These are phyloP conservation scores for Cephalopholis sonnerati DNA, from an alignment of 2,113 vertebrate species.

Conservation along the genomic window DNA sequence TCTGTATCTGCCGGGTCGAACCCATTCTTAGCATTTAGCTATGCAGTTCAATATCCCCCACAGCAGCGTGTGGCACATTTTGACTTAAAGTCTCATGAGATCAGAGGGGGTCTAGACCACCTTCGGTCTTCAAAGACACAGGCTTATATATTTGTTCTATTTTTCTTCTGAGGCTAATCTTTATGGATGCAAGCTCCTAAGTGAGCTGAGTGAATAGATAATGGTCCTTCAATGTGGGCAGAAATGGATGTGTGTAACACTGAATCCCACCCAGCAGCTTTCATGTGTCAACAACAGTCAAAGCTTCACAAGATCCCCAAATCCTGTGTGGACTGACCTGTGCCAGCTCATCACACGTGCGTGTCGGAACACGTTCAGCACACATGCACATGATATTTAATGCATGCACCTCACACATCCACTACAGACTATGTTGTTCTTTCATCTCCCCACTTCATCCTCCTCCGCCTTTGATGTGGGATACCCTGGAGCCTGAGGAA, in stretches of 20 bases:
- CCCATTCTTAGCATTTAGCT: slow-evolving; percentile 23
- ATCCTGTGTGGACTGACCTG: slow-evolving; percentile 50
- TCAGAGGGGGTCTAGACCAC: slow-evolving; percentile 38
- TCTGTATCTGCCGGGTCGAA: neutral
- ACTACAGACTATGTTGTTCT: slow-evolving; percentile 60
- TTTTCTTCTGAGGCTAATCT: slow-evolving; percentile 40
- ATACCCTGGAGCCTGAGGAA: slow-evolving; percentile 70
- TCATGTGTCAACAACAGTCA: slow-evolving; percentile 55
- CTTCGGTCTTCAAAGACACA: slow-evolving; percentile 49
- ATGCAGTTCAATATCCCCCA: slow-evolving; percentile 22
- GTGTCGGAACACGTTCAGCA: slow-evolving; percentile 35
- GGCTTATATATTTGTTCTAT: neutral
- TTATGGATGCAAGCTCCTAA: slow-evolving; percentile 17
- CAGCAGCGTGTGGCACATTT: slow-evolving; percentile 8
- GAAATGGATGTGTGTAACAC: neutral
- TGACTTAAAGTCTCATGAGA: slow-evolving; percentile 13
- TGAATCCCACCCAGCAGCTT: slow-evolving; percentile 46
- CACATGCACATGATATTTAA: slow-evolving; percentile 46
- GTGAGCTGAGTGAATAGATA: slow-evolving; percentile 25
- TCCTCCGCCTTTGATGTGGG: slow-evolving; percentile 74
- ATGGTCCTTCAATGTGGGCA: slow-evolving; percentile 28
- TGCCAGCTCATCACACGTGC: slow-evolving; percentile 25
- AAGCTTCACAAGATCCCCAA: slow-evolving; percentile 42
- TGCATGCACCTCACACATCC: slow-evolving; percentile 68
- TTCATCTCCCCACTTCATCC: slow-evolving; percentile 78